Conservation (phyloP, 2,888 invertebrate species). For the Lasioglossum zephyrum region DNA sequence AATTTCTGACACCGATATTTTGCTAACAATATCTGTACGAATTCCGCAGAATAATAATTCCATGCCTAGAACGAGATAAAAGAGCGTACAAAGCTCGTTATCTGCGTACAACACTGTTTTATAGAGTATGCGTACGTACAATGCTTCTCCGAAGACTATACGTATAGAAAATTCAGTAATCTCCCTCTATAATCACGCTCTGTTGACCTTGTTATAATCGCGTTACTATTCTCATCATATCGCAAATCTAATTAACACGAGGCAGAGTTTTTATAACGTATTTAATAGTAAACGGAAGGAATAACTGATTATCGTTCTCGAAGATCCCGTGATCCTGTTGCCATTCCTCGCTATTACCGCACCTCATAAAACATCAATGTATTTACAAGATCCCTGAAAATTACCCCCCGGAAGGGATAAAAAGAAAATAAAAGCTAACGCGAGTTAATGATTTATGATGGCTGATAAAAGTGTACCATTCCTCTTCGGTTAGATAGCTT, state of each 20-base stretch:
- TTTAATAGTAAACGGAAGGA: not conserved
- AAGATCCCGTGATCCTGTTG: not conserved
- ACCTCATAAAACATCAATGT: not conserved
- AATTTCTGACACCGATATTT: not conserved
- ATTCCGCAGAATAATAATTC: not conserved
- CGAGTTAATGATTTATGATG: slow-evolving; percentile 4
- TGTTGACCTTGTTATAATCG: not conserved
- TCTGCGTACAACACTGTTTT: not conserved
- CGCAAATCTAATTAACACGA: slow-evolving; percentile 9
- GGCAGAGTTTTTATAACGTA: not conserved
- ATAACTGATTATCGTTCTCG: not conserved
- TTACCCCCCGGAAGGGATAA: not conserved
- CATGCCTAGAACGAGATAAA: not conserved
- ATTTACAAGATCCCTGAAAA: not conserved
- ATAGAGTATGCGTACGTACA: not conserved
- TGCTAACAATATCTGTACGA: not conserved
- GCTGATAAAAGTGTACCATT: not conserved
- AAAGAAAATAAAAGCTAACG: not conserved
- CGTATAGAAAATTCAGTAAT: not conserved
- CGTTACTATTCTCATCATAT: not conserved
- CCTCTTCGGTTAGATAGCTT: not conserved
- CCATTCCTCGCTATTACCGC: not conserved
- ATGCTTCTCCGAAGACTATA: not conserved
- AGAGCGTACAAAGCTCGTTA: not conserved
- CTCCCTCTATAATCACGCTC: not conserved